Conservation (phyloP, 2,888 invertebrate species). For the Poecilobothrus nobilitatus region DNA sequence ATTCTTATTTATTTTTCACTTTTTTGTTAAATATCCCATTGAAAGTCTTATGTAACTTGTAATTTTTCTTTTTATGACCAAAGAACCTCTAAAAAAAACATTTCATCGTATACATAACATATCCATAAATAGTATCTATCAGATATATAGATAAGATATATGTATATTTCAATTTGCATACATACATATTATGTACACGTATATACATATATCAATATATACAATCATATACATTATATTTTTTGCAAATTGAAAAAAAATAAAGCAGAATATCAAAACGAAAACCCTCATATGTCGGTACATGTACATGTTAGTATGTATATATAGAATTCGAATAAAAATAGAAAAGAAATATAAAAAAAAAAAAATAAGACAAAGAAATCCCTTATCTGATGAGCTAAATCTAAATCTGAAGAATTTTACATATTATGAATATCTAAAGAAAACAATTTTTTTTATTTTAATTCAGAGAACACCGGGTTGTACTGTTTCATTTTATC, state of each 20-base stretch:
- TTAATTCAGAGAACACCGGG: too few species aligned
- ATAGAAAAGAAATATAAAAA: background rate
- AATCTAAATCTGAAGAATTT: background rate
- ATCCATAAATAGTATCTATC: background rate
- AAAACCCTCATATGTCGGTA: background rate
- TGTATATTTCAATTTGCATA: too few species aligned
- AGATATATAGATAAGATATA: background rate
- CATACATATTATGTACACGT: too few species aligned
- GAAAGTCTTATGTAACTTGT: background rate
- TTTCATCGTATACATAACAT: background rate
- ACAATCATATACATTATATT: background rate
- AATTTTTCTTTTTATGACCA: background rate
- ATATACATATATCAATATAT: background rate
- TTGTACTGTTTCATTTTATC: too few species aligned
- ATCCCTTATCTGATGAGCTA: constrained; percentile 1
- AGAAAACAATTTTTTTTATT: too few species aligned
- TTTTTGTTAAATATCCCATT: background rate
- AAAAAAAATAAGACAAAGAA: background rate
- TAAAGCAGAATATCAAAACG: background rate
- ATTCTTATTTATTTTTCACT: too few species aligned
- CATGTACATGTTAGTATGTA: background rate
- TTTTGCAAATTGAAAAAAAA: background rate
- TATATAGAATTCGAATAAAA: background rate
- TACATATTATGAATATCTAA: too few species aligned
- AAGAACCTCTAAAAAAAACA: background rate